Conservation (phyloP, 2,888 invertebrate species). For the Peribatodes rhomboidaria region DNA sequence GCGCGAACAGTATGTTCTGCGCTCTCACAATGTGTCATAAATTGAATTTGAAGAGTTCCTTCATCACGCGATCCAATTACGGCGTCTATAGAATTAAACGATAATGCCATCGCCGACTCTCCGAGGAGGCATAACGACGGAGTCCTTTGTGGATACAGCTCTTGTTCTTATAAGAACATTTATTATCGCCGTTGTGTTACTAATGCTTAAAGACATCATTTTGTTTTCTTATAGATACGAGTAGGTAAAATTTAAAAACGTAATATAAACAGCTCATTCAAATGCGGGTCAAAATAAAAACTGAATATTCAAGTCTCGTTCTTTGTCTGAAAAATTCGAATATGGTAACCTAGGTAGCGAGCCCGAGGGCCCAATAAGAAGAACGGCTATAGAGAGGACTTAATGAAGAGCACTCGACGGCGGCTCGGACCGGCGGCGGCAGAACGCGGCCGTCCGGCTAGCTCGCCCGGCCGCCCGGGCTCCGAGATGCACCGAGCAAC, state of each 20-base stretch:
- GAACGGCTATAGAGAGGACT: slow-evolving; percentile 70
- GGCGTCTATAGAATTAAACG: slow-evolving; percentile 61
- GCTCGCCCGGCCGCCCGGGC: slow-evolving; percentile 52
- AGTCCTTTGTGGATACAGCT: slow-evolving; percentile 5
- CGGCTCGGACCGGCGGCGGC: slow-evolving; percentile 53
- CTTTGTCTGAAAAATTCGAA: slow-evolving; percentile 53
- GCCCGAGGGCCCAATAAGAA: slow-evolving; percentile 66
- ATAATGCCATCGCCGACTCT: slow-evolving; percentile 63
- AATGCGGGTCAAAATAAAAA: slow-evolving; percentile 20
- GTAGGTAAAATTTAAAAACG: too few relatives aligned
- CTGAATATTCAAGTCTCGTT: slow-evolving; percentile 39
- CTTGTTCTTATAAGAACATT: slow-evolving; percentile 18
- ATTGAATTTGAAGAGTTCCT: slow-evolving; percentile 55
- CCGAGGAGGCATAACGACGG: slow-evolving; percentile 62
- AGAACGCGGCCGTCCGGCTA: slow-evolving; percentile 53
- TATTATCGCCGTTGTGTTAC: background rate
- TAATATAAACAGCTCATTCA: background rate
- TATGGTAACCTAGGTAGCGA: slow-evolving; percentile 49
- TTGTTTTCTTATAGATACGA: slow-evolving; percentile 19
- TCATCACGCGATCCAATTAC: slow-evolving; percentile 62
- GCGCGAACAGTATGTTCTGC: background rate
- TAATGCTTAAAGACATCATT: background rate
- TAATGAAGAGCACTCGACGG: slow-evolving; percentile 79
- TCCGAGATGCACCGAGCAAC: slow-evolving; percentile 79
- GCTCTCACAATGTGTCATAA: slow-evolving; percentile 39